Evolutionary conservation across 2,113 vertebrate species (phyloP).

Genomic region (Melanotaenia duboulayi): DNA sequence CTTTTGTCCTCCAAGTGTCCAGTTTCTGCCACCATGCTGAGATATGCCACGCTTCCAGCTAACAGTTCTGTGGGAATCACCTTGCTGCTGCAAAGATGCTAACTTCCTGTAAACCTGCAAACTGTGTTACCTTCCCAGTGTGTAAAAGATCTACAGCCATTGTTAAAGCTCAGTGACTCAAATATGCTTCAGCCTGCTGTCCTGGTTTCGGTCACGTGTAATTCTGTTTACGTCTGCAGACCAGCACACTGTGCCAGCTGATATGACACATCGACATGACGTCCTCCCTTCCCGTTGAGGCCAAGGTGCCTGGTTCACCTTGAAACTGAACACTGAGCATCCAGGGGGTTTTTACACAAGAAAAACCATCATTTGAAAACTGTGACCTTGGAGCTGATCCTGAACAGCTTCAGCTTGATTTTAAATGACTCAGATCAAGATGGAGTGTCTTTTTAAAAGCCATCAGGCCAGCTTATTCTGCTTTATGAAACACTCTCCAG

Average conservation of each 20-base stretch:
- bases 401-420: background rate
- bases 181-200: background rate
- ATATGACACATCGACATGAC: slow-evolving; percentile 41
- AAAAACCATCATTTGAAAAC: background rate
- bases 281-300: slow-evolving; percentile 11
- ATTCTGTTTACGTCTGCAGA: background rate
- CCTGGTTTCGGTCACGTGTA: slow-evolving; percentile 6
- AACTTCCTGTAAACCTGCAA: too few species aligned
- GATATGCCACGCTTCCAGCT: too few species aligned
- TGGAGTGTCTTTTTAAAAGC: background rate
- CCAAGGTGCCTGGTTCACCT: slow-evolving; percentile 44
- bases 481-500: slow-evolving; percentile 24
- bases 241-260: slow-evolving; percentile 15
- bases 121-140: too few species aligned
- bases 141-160: background rate
- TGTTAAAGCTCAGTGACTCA: background rate
- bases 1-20: too few species aligned
- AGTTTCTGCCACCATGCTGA: too few species aligned
- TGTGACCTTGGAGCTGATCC: background rate
- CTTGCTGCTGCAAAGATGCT: too few species aligned
- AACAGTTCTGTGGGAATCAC: too few species aligned
- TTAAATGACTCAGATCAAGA: slow-evolving; percentile 1
- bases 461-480: background rate
- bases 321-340: slow-evolving; percentile 2
- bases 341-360: background rate